phyloP scores from a whole-genome alignment of 1,140 invertebrate genomes.

The Gonioctena quinquepunctata region DNA sequence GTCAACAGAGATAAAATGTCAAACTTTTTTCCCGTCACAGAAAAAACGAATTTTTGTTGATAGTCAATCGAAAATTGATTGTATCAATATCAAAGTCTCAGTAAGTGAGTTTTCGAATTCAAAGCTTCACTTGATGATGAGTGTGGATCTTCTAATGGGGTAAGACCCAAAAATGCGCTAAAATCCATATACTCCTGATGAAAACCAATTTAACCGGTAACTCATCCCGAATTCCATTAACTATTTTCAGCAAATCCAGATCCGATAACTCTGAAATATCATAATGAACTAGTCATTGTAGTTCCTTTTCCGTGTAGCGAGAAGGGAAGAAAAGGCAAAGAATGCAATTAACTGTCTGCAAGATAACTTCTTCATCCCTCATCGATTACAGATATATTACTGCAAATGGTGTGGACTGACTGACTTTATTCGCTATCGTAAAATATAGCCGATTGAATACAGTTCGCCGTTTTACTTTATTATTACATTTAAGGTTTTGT shows the following conservation, averaged over 20 bases:
- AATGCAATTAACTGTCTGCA: constrained; percentile 29
- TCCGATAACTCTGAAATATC: constrained; percentile 11
- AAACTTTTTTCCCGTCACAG: no score
- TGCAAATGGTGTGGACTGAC: constrained; percentile 30
- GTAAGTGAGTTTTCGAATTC: no score
- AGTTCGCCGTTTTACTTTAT: constrained; percentile 7
- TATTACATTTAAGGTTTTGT: constrained; percentile 8
- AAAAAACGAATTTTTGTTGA: no score
- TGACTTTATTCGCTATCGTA: constrained; percentile 28
- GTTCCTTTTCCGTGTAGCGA: constrained; percentile 2
- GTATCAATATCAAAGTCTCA: no score
- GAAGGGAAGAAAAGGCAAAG: constrained; percentile 13
- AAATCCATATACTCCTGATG: no score
- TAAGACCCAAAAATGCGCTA: no score
- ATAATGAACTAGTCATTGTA: constrained; percentile 6
- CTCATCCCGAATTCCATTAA: constrained; percentile 6
- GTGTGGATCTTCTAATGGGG: no score
- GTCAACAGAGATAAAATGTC: no score
- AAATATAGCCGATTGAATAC: constrained; percentile 28
- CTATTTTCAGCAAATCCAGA: background rate
- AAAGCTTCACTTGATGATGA: no score
- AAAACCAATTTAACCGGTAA: background rate
- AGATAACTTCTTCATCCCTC: constrained; percentile 35
- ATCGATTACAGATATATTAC: constrained; percentile 39
- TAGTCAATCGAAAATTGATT: no score